These are phyloP conservation scores for Pedionomus torquatus DNA, from an alignment of 2,113 vertebrate genomes.

Conservation along the genomic window DNA sequence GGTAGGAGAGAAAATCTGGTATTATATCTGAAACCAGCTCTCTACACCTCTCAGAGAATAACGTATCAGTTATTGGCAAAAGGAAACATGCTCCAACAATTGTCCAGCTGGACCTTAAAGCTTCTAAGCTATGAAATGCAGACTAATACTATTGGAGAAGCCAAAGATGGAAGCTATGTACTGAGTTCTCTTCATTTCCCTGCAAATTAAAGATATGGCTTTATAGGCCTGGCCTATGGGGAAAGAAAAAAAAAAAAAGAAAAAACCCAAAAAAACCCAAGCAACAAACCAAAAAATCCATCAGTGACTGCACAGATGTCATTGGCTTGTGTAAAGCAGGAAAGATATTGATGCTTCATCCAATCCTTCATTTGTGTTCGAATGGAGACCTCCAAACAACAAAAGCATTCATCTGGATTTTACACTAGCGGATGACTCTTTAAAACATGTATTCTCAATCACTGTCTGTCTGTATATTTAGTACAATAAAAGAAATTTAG, in stretches of 20 bases:
- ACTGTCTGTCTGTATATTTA: background rate
- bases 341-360: background rate
- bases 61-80: background rate
- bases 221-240: background rate
- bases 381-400: background rate
- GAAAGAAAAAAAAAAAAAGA: background rate
- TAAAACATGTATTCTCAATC: background rate
- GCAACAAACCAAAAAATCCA: no score
- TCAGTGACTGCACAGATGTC: fast-evolving
- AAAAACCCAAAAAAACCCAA: no score
- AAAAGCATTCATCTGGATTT: background rate
- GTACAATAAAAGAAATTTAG: background rate
- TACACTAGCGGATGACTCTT: background rate
- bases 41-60: background rate
- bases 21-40: background rate
- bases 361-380: background rate
- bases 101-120: background rate
- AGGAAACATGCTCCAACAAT: background rate
- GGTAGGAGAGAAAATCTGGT: background rate
- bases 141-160: background rate
- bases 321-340: background rate
- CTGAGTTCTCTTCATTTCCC: background rate
- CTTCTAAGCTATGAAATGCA: background rate
- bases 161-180: background rate
- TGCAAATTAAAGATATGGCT: background rate